These are phyloP conservation scores for Drosophila paulistorum DNA, from an alignment of 1,140 invertebrate species.

Conservation along the genomic window DNA sequence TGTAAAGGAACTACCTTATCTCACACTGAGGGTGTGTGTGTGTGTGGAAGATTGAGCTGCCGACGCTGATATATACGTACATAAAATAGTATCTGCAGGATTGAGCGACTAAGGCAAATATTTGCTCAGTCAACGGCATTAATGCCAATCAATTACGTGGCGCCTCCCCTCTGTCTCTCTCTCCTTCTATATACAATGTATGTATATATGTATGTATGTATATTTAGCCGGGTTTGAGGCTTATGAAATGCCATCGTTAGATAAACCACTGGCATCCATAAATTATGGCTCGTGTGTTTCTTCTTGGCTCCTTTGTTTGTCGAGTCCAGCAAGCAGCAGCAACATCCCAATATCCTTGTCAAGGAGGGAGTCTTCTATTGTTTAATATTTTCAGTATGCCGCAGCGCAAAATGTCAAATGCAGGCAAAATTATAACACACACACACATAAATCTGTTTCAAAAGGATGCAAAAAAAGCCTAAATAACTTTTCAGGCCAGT, in stretches of 20 bases:
- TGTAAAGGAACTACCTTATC: too few species aligned
- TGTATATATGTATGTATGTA: not conserved
- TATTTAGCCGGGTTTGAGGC: not conserved
- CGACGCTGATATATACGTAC: constrained; percentile 18
- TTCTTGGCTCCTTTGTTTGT: constrained; percentile 32
- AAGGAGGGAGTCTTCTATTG: constrained; percentile 32
- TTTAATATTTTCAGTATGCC: constrained; percentile 30
- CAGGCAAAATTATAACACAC: constrained; percentile 12
- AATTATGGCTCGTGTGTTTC: constrained; percentile 51
- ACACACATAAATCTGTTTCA: not conserved
- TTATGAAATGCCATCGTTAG: constrained; percentile 56
- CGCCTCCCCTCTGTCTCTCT: constrained; percentile 15
- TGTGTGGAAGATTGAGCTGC: constrained; percentile 37
- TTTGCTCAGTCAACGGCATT: constrained; percentile 37
- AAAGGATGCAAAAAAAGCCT: not conserved
- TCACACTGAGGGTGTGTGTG: too few species aligned
- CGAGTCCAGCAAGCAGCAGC: constrained; percentile 11
- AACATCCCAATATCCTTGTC: constrained; percentile 24
- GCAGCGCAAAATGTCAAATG: constrained; percentile 34
- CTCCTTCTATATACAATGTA: not conserved
- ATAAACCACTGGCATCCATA: constrained; percentile 71
- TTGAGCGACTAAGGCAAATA: constrained; percentile 46
- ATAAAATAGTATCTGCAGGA: constrained; percentile 18
- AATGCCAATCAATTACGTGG: constrained; percentile 62
- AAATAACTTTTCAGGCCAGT: too few species aligned